Conservation (phyloP, 2,888 invertebrate genomes). For the Papilio demoleus region DNA sequence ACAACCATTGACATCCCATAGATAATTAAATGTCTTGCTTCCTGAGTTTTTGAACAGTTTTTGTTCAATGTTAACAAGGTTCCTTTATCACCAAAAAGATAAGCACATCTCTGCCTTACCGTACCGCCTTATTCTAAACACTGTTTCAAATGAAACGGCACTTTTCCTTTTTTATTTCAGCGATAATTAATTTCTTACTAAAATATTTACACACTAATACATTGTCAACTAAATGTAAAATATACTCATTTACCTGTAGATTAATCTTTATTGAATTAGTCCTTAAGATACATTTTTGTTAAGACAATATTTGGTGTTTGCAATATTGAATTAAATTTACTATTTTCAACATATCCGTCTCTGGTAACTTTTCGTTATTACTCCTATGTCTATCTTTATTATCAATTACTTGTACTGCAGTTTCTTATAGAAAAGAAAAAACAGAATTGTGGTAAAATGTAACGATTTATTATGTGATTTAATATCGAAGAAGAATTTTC, state of each 20-base stretch:
- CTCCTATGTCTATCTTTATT: neutral
- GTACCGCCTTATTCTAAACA: neutral
- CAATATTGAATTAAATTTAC: neutral
- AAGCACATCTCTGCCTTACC: neutral
- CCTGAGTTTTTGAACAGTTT: constrained; percentile 19
- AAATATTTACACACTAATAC: neutral
- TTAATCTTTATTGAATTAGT: neutral
- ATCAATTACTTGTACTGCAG: neutral
- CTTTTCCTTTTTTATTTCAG: neutral
- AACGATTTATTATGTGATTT: too few species aligned
- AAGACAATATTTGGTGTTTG: constrained; percentile 7
- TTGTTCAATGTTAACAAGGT: constrained; percentile 6
- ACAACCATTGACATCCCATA: constrained; percentile 38
- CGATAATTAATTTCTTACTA: neutral
- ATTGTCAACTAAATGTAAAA: neutral
- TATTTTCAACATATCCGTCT: neutral
- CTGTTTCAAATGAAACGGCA: neutral
- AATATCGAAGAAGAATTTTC: too few species aligned
- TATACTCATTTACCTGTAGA: neutral
- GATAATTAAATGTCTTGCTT: constrained; percentile 42
- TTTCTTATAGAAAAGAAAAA: too few species aligned
- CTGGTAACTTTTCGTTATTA: neutral
- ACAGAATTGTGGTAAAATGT: too few species aligned
- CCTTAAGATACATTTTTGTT: neutral
- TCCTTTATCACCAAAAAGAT: constrained; percentile 17